These are phyloP conservation scores for Scytalopus superciliaris DNA, from an alignment of 2,113 vertebrate species.

Conservation along the genomic window DNA sequence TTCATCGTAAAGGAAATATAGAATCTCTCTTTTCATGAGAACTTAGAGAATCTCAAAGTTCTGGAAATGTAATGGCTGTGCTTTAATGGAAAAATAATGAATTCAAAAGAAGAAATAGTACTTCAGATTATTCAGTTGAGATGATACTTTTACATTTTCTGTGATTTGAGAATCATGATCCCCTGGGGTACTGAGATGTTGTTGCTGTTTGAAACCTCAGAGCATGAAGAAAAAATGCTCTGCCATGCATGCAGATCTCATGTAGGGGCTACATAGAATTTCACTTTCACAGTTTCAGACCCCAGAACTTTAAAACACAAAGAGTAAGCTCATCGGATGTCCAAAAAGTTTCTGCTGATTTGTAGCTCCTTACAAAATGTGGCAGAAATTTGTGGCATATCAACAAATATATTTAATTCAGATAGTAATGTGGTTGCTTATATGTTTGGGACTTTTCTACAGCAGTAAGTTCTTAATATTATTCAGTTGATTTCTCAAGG, in stretches of 20 bases:
- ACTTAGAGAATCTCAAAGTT: not conserved
- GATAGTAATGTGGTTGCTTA: not conserved
- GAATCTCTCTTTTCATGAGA: not conserved
- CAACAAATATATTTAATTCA: not conserved
- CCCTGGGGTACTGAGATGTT: not conserved
- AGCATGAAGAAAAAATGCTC: not conserved
- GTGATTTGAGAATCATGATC: not conserved
- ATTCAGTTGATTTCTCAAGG: not conserved
- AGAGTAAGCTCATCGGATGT: not conserved
- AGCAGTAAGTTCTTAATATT: not conserved
- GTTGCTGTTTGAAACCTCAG: not conserved
- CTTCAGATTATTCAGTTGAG: not conserved
- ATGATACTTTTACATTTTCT: not conserved
- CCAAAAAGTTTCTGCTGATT: not conserved
- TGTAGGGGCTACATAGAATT: not conserved
- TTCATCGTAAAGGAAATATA: not conserved
- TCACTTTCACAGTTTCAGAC: not conserved
- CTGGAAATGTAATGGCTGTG: not conserved
- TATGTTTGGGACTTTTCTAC: not conserved
- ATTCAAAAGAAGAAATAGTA: not conserved
- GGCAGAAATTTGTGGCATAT: not conserved
- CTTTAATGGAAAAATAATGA: not conserved
- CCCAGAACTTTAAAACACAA: not conserved
- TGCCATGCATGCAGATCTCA: not conserved
- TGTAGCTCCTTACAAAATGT: not conserved